Percentiles rank a stretch among this genome's conserved stretches.
Conservation (phyloP, 2,113 vertebrate species). For the Tiliqua scincoides region DNA sequence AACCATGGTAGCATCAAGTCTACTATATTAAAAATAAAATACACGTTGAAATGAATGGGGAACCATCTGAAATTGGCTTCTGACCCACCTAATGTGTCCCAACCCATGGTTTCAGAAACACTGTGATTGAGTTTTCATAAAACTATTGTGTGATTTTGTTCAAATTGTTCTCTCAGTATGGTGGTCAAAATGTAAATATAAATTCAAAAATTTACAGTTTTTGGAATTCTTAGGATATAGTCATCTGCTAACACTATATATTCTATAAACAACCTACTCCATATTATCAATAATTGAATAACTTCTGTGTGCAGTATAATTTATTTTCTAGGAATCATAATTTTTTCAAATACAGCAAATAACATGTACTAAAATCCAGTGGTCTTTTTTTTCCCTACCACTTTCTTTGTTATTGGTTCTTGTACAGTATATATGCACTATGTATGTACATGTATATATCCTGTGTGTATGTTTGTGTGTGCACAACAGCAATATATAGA, state of each 20-base stretch:
- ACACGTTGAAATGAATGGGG: too few species aligned
- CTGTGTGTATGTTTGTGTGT: neutral
- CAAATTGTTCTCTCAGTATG: neutral
- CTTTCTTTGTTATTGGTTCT: neutral
- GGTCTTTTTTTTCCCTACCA: neutral
- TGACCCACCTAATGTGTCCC: too few species aligned
- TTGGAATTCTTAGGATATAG: too few species aligned
- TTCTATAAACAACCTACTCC: neutral
- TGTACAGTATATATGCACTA: too few species aligned
- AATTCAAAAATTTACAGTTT: too few species aligned
- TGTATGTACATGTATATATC: too few species aligned
- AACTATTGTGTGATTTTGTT: neutral
- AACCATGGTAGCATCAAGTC: too few species aligned
- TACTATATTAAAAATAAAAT: too few species aligned
- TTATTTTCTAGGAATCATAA: neutral
- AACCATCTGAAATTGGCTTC: too few species aligned
- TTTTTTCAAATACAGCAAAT: neutral
- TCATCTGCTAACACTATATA: neutral
- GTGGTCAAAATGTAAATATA: too few species aligned
- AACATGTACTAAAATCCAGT: neutral
- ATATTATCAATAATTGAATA: neutral
- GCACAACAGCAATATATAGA: neutral
- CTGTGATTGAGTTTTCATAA: neutral
- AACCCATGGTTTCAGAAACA: too few species aligned
- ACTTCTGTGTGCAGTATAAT: neutral